Percentiles rank a stretch among this genome's conserved stretches.
These are phyloP conservation scores for Emydocephalus ijimae DNA, from an alignment of 2,113 vertebrate genomes.

Conservation along the genomic window DNA sequence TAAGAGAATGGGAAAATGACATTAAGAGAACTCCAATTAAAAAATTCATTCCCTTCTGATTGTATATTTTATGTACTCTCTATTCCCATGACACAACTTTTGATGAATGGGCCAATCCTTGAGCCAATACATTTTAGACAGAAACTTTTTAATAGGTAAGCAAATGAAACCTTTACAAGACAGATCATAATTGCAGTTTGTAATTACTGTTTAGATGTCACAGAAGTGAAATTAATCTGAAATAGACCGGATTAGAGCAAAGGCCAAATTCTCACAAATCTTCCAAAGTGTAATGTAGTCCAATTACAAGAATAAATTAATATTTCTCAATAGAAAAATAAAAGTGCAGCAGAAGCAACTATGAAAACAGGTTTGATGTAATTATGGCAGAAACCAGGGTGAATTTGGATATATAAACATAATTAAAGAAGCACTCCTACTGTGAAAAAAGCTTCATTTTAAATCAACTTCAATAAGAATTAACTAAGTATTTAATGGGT, in stretches of 20 bases:
- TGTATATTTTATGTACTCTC: background rate
- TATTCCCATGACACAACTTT: background rate
- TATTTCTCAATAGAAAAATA: background rate
- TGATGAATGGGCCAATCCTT: background rate
- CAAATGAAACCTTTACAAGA: background rate
- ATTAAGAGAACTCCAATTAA: background rate
- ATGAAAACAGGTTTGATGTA: background rate
- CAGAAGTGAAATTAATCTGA: background rate
- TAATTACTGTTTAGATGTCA: background rate
- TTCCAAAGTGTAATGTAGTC: background rate
- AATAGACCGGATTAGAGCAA: background rate
- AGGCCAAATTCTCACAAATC: background rate
- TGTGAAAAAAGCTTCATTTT: background rate
- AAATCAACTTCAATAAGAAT: background rate
- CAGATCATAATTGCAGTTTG: background rate
- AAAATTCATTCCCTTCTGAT: background rate
- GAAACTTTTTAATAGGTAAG: background rate
- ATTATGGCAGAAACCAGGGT: background rate
- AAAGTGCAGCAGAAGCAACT: background rate
- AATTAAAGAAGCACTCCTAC: background rate
- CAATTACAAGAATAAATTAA: background rate
- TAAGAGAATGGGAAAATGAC: background rate
- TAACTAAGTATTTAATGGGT: background rate
- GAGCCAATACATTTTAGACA: background rate
- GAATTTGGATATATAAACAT: background rate